Evolutionary conservation across 2,888 invertebrate genomes (phyloP).

Genomic region (Deilephila porcellus): DNA sequence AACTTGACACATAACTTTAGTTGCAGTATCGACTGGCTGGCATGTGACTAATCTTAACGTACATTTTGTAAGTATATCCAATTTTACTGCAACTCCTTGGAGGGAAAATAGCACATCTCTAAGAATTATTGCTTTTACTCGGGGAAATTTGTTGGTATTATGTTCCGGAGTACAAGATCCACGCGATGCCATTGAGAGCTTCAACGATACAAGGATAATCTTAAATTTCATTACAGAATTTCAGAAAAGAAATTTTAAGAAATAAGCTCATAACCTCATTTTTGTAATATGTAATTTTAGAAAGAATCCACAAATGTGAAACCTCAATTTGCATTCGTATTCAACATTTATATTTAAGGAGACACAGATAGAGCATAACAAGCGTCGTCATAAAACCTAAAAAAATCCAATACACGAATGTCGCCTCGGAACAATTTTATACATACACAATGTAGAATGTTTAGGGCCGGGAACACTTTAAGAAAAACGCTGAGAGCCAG

Average conservation of each 20-base stretch:
- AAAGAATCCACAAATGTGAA: no score
- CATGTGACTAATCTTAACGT: not conserved
- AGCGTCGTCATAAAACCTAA: not conserved
- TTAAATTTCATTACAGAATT: no score
- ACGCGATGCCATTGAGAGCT: no score
- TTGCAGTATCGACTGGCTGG: not conserved
- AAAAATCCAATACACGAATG: slow-evolving; percentile 9
- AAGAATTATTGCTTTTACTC: not conserved
- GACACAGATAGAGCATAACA: not conserved
- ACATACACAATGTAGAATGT: not conserved
- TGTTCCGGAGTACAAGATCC: no score
- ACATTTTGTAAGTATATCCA: not conserved
- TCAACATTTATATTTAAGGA: not conserved
- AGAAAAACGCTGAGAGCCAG: slow-evolving; percentile 27
- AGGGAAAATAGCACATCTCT: not conserved
- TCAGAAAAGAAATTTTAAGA: no score
- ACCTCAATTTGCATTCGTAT: no score
- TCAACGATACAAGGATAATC: no score
- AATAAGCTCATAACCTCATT: no score
- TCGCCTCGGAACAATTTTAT: not conserved
- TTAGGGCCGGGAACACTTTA: slow-evolving; percentile 7
- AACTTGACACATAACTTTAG: not conserved
- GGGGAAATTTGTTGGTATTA: not conserved
- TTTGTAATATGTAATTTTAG: no score
- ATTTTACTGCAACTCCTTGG: not conserved